Evolutionary conservation across 2,113 vertebrate species (phyloP).

Genomic region (Rousettus leschenaultii): DNA sequence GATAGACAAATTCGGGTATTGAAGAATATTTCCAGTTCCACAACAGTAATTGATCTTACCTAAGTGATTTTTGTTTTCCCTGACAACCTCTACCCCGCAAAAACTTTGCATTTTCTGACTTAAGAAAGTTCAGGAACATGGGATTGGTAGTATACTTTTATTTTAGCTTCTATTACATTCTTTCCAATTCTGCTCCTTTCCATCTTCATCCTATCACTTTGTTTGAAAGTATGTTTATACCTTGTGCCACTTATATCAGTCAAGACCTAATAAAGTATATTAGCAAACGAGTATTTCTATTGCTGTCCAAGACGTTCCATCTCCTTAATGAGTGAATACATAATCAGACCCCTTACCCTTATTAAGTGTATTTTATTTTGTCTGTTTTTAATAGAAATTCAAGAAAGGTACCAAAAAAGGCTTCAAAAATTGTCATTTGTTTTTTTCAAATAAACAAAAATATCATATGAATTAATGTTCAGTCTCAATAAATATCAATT

Average conservation of each 20-base stretch:
- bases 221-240: neutral
- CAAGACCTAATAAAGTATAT: neutral
- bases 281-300: neutral
- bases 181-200: neutral
- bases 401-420: neutral
- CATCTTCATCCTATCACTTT: neutral
- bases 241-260: neutral
- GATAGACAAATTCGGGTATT: neutral
- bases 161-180: neutral
- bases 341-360: neutral
- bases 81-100: neutral
- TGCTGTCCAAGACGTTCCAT: neutral
- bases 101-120: neutral
- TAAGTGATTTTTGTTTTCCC: neutral
- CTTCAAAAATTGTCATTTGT: neutral
- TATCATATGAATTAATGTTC: neutral
- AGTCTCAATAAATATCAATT: neutral
- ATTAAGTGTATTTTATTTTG: neutral
- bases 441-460: neutral
- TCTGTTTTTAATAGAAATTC: neutral
- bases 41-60: neutral
- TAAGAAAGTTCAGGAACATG: neutral
- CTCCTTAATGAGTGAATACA: neutral
- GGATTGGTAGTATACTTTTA: neutral
- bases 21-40: neutral